These are phyloP conservation scores for Syngnathus rostellatus DNA, from an alignment of 2,797 vertebrate species.

Conservation along the genomic window DNA sequence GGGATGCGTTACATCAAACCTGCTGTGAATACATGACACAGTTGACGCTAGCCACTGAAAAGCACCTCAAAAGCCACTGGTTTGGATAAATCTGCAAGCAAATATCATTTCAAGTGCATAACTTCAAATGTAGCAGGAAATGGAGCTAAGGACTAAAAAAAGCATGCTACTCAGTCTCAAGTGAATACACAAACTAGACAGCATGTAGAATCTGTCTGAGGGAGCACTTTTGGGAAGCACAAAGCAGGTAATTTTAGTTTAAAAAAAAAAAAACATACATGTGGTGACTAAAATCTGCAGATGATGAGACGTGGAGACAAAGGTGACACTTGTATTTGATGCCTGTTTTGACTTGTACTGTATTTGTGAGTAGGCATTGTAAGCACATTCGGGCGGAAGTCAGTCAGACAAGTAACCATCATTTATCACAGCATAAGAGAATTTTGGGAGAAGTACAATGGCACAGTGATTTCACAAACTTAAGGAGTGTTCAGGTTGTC, in stretches of 20 bases:
- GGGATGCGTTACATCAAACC: constrained; percentile 45
- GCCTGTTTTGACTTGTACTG: background rate
- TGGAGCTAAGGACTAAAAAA: background rate
- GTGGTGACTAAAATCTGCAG: constrained; percentile 10
- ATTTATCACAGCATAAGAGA: no score
- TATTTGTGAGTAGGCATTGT: no score
- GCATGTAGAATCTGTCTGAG: constrained; percentile 12
- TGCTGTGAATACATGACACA: constrained; percentile 48
- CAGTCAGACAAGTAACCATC: no score
- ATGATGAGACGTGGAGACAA: constrained; percentile 22
- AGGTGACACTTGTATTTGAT: constrained; percentile 17
- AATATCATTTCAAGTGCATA: constrained; percentile 41
- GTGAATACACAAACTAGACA: constrained; percentile 5
- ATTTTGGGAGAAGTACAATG: no score
- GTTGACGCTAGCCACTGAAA: constrained; percentile 46
- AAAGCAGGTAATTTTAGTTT: constrained; percentile 18
- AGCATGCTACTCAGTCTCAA: constrained; percentile 12
- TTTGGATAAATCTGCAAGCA: constrained; percentile 50
- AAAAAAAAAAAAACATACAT: constrained; percentile 16
- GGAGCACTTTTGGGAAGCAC: constrained; percentile 19
- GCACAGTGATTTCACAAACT: no score
- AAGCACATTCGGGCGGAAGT: no score
- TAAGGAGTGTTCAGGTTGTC: no score
- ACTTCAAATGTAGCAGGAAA: constrained; percentile 26
- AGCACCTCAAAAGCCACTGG: constrained; percentile 40